Conservation (phyloP, 1,140 invertebrate genomes). For the Diorhabda sublineata region DNA sequence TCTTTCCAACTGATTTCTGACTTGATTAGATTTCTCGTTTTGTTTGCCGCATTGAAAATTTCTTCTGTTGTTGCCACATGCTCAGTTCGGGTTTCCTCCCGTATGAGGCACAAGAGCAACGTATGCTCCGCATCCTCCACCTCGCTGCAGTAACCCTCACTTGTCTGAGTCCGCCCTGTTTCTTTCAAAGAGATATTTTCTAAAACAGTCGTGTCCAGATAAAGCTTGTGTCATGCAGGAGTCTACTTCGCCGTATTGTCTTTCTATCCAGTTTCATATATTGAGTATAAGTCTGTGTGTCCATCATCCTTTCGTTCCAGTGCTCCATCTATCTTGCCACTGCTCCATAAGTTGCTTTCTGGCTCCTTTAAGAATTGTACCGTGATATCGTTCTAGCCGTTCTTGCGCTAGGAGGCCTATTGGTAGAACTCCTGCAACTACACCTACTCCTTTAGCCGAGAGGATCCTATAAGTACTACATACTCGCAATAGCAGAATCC, state of each 20-base stretch:
- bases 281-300: constrained; percentile 3
- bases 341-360: not conserved
- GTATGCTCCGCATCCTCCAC: constrained; percentile 6
- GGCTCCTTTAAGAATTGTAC: not conserved
- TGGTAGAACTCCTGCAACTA: constrained; percentile 1
- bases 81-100: not conserved
- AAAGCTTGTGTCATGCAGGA: constrained; percentile 30
- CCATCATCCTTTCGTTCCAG: not conserved
- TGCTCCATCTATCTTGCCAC: constrained; percentile 1
- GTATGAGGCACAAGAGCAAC: not conserved
- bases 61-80: not conserved
- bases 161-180: too few relatives aligned
- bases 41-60: constrained; percentile 1
- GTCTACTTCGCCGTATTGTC: not conserved
- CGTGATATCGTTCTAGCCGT: not conserved
- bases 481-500: not conserved
- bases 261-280: not conserved
- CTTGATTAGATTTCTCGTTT: not conserved
- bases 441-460: not conserved
- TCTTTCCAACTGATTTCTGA: not conserved
- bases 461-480: not conserved
- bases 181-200: constrained; percentile 17
- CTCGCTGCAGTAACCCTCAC: not conserved
- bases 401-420: not conserved
- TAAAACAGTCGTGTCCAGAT: constrained; percentile 31